phyloP scores from a whole-genome alignment of 1,140 invertebrate species.

The Lysiphlebus fabarum region DNA sequence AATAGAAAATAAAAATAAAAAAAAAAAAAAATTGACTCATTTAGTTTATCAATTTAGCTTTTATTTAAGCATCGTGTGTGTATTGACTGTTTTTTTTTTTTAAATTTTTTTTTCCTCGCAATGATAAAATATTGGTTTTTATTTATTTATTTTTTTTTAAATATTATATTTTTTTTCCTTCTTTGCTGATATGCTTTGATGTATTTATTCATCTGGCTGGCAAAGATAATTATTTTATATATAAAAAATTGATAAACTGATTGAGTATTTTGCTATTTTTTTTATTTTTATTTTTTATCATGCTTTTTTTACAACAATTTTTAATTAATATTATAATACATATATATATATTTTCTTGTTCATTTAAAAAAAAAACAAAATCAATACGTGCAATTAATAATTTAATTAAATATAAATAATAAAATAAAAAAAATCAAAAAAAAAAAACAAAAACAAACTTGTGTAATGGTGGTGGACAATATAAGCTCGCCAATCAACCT shows the following conservation, averaged over 20 bases:
- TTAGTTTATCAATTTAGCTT: constrained; percentile 18
- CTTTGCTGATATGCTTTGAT: too few relatives aligned
- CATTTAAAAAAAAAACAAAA: too few relatives aligned
- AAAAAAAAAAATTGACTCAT: constrained; percentile 2
- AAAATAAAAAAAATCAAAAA: constrained; percentile 8
- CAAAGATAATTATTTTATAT: too few relatives aligned
- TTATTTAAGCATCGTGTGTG: not conserved
- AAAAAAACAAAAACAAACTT: constrained; percentile 44
- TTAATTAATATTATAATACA: too few relatives aligned
- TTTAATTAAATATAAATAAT: constrained; percentile 6
- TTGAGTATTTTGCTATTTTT: not conserved
- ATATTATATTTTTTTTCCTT: not conserved
- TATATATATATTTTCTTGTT: too few relatives aligned
- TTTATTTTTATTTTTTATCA: too few relatives aligned
- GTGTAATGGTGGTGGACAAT: constrained; percentile 47
- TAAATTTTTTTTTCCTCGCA: too few relatives aligned
- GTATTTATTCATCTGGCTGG: too few relatives aligned
- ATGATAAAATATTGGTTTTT: not conserved
- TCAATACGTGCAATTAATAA: not conserved
- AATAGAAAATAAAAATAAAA: too few relatives aligned
- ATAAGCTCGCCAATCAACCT: constrained; percentile 82
- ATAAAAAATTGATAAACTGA: not conserved
- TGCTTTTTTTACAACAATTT: too few relatives aligned
- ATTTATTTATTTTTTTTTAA: too few relatives aligned
- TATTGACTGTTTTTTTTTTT: too few relatives aligned